Percentiles rank a stretch among this genome's conserved stretches.
phyloP scores from a whole-genome alignment of 2,797 vertebrate species.

The Sebastes steindachneri region DNA sequence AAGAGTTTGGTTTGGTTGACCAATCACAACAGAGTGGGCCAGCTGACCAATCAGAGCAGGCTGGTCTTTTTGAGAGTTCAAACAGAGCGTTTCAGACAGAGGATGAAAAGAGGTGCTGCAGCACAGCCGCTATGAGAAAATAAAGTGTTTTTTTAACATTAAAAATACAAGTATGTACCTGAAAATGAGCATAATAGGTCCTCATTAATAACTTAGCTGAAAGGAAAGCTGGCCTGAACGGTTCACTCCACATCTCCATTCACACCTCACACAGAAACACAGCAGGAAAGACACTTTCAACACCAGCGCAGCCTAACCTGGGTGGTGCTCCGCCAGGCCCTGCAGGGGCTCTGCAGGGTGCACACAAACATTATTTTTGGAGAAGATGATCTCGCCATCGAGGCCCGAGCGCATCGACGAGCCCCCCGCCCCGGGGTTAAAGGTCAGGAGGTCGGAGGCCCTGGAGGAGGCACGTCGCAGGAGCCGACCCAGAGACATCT shows the following conservation, averaged over 20 bases:
- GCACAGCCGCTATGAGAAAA: too few species aligned
- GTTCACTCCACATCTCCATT: neutral
- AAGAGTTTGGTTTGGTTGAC: too few species aligned
- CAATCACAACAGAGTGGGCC: too few species aligned
- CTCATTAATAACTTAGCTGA: neutral
- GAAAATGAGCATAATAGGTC: too few species aligned
- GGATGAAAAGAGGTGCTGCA: too few species aligned
- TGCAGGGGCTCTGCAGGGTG: conserved; percentile 93
- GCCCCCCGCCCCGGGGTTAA: conserved; percentile 83
- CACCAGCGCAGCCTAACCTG: conserved; percentile 87
- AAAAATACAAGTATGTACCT: too few species aligned
- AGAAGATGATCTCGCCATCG: conserved; percentile 96
- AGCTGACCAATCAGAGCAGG: too few species aligned
- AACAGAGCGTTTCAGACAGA: too few species aligned
- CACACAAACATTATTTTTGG: conserved; percentile 98
- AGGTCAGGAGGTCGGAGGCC: conserved; percentile 97
- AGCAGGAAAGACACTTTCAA: too few species aligned
- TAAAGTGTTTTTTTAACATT: too few species aligned
- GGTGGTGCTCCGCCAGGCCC: conserved; percentile 92
- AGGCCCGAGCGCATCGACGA: conserved; percentile 80
- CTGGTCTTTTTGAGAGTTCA: too few species aligned
- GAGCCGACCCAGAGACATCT: conserved; percentile 98
- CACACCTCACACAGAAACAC: neutral
- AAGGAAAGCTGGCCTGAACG: neutral
- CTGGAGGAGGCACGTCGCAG: conserved; percentile 95